These are phyloP conservation scores for Phyllostomus discolor DNA, from an alignment of 2,113 vertebrate genomes.

Conservation along the genomic window DNA sequence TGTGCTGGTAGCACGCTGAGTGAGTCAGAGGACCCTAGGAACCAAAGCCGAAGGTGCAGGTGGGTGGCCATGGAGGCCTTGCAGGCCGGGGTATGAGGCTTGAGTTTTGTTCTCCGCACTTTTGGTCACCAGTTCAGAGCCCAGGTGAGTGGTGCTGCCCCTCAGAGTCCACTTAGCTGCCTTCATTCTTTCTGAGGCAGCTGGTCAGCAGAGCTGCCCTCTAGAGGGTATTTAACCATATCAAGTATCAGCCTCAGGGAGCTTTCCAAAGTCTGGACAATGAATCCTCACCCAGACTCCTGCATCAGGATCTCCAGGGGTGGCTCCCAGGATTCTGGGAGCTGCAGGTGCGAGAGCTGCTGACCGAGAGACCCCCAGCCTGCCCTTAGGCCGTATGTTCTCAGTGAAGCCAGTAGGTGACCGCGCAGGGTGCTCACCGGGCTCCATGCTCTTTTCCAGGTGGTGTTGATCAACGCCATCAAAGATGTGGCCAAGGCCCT, in stretches of 20 bases:
- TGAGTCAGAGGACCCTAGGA: background rate
- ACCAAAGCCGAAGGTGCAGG: background rate
- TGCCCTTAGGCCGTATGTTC: background rate
- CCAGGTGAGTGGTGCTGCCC: background rate
- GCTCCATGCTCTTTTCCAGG: conserved; percentile 77
- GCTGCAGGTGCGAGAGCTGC: background rate
- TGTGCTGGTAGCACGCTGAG: accelerated
- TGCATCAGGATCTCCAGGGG: background rate
- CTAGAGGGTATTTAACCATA: background rate
- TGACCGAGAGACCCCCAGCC: background rate
- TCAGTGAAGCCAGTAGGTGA: background rate
- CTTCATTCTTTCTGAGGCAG: background rate
- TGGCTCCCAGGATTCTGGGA: too few relatives aligned
- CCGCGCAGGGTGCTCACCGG: accelerated
- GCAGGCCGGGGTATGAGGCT: accelerated
- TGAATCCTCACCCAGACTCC: background rate
- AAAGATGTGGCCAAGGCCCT: conserved; percentile 98
- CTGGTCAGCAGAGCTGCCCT: background rate
- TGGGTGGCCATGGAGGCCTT: accelerated
- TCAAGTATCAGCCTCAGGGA: background rate
- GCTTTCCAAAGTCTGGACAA: background rate
- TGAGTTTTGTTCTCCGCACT: background rate
- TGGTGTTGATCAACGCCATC: conserved; percentile 98
- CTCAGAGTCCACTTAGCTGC: background rate
- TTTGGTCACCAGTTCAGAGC: background rate